Conservation (phyloP, 2,797 vertebrate genomes). For the Malurus splendens region DNA sequence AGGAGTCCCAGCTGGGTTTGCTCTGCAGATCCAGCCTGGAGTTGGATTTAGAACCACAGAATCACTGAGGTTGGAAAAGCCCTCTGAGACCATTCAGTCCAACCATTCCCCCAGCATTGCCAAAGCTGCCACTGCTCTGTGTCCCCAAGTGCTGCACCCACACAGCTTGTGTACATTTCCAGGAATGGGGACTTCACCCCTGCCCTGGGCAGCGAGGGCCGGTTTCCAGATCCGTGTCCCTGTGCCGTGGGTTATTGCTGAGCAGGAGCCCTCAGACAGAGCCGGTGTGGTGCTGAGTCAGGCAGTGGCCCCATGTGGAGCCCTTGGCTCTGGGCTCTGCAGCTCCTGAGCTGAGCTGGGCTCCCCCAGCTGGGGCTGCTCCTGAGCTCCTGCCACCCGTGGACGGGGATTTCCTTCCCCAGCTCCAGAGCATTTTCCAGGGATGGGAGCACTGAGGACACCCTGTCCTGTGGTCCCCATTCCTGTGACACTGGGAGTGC, state of each 20-base stretch:
- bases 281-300: neutral
- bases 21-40: fast-evolving
- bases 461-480: neutral
- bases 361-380: neutral
- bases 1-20: neutral
- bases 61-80: neutral
- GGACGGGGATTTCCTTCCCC: neutral
- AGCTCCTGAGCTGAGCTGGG: fast-evolving
- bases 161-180: fast-evolving
- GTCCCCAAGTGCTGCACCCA: neutral
- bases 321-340: neutral
- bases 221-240: fast-evolving
- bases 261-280: neutral
- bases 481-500: neutral
- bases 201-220: neutral
- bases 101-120: neutral
- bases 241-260: fast-evolving
- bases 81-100: neutral
- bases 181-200: fast-evolving
- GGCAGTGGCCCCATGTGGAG: neutral
- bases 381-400: fast-evolving
- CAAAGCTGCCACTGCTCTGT: neutral
- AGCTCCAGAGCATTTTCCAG: fast-evolving
- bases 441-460: fast-evolving
- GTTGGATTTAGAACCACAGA: fast-evolving